These are phyloP conservation scores for Ursus arctos DNA, from an alignment of 2,113 vertebrate genomes.

Conservation along the genomic window DNA sequence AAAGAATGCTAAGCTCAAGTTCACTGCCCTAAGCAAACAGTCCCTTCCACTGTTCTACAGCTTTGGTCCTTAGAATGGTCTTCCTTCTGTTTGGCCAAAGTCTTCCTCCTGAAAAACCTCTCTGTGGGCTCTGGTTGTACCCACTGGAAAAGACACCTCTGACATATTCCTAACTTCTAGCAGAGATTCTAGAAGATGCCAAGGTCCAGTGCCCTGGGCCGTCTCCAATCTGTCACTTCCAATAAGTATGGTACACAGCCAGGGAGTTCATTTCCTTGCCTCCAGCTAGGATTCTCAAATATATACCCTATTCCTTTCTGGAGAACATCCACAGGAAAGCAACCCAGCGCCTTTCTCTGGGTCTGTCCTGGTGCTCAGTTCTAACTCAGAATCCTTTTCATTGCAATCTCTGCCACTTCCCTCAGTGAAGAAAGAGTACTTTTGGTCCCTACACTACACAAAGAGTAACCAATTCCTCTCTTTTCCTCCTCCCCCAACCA, in stretches of 20 bases:
- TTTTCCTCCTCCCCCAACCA: background rate
- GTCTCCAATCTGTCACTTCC: background rate
- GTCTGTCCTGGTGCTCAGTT: background rate
- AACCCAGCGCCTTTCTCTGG: background rate
- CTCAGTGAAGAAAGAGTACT: background rate
- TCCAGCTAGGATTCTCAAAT: slow-evolving; percentile 7
- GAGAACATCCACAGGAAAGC: slow-evolving; percentile 41
- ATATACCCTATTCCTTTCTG: background rate
- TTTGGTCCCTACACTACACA: background rate
- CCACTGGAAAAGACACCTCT: background rate
- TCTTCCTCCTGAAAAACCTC: background rate
- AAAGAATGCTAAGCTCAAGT: background rate
- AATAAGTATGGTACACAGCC: background rate
- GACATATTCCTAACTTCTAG: background rate
- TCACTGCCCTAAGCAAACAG: background rate
- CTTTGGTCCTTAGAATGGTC: background rate
- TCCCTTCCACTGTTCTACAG: background rate
- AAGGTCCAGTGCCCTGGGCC: background rate
- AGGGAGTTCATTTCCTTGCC: background rate
- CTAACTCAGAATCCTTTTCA: slow-evolving; percentile 7
- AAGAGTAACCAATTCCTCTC: slow-evolving; percentile 34
- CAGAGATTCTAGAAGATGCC: slow-evolving; percentile 35
- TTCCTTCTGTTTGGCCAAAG: background rate
- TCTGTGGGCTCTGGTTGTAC: background rate
- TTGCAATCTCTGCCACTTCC: background rate